These are phyloP conservation scores for Phataginus tetradactyla DNA, from an alignment of 2,797 vertebrate species.

Conservation along the genomic window DNA sequence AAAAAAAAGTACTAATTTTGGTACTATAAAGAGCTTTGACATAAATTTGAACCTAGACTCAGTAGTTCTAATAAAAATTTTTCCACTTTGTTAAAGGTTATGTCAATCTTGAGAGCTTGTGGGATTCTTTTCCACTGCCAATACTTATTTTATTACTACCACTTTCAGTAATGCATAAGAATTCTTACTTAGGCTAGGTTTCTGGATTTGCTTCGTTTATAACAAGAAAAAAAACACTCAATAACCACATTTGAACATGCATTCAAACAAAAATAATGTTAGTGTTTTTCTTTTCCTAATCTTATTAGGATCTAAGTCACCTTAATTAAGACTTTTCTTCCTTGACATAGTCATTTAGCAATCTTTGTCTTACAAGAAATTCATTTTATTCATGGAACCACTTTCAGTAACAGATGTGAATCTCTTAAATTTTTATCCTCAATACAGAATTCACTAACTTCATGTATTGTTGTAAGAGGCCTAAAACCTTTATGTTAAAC, in stretches of 20 bases:
- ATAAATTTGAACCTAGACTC: conserved; percentile 56
- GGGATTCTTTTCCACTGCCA: conserved; percentile 47
- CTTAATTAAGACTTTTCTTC: conserved; percentile 48
- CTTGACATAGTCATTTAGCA: not conserved
- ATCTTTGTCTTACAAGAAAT: not conserved
- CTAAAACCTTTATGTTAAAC: not conserved
- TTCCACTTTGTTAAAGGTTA: conserved; percentile 70
- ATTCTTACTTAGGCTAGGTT: conserved; percentile 53
- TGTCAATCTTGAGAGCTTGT: conserved; percentile 43
- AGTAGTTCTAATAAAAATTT: conserved; percentile 65
- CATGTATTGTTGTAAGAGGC: not conserved
- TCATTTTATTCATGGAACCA: conserved; percentile 51
- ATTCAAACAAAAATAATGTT: conserved; percentile 28
- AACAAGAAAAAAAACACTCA: conserved; percentile 39
- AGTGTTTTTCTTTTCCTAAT: conserved; percentile 31
- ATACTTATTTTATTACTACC: conserved; percentile 65
- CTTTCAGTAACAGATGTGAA: conserved; percentile 47
- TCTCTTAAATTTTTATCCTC: not conserved
- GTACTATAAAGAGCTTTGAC: conserved; percentile 68
- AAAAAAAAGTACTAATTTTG: conserved; percentile 66
- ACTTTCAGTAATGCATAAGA: conserved; percentile 64
- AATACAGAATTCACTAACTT: conserved; percentile 34
- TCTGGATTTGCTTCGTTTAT: conserved; percentile 55
- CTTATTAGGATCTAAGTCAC: not conserved
- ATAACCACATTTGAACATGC: conserved; percentile 42